Evolutionary conservation across 1,140 invertebrate genomes (phyloP).

Genomic region (Magallana ariakensis): DNA sequence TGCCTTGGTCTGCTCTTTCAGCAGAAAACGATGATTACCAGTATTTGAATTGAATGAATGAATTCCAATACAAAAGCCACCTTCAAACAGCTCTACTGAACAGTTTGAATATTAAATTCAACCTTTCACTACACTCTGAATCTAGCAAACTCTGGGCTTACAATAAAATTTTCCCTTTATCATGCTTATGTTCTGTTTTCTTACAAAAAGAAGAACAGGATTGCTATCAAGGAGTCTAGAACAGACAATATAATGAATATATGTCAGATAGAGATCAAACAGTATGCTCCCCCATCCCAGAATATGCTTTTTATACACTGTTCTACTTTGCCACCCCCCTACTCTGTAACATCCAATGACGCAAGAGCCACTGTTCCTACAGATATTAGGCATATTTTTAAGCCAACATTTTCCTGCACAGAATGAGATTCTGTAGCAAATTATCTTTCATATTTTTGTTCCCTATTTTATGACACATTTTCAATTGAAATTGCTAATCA

Average conservation of each 20-base stretch:
- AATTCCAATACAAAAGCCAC: neutral
- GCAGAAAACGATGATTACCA: neutral
- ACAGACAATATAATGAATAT: neutral
- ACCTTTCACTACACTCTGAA: neutral
- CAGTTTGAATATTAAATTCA: neutral
- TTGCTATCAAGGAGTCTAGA: too few relatives aligned
- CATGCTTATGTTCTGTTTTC: conserved; percentile 1
- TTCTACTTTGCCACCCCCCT: neutral
- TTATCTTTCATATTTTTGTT: neutral
- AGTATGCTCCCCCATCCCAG: neutral
- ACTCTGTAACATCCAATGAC: neutral
- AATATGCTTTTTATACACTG: neutral
- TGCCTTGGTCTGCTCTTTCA: neutral
- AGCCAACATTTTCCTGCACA: too few relatives aligned
- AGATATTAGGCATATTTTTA: neutral
- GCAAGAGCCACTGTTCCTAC: neutral
- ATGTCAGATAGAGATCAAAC: conserved; percentile 15
- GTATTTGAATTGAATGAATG: neutral
- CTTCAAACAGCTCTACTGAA: neutral
- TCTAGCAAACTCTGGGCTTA: conserved; percentile 2
- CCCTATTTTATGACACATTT: neutral
- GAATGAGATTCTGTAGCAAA: neutral
- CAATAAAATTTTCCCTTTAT: neutral
- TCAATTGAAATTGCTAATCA: neutral
- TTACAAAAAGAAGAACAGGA: too few relatives aligned